Conservation (phyloP, 1,140 invertebrate species). For the Ooceraea biroi region DNA sequence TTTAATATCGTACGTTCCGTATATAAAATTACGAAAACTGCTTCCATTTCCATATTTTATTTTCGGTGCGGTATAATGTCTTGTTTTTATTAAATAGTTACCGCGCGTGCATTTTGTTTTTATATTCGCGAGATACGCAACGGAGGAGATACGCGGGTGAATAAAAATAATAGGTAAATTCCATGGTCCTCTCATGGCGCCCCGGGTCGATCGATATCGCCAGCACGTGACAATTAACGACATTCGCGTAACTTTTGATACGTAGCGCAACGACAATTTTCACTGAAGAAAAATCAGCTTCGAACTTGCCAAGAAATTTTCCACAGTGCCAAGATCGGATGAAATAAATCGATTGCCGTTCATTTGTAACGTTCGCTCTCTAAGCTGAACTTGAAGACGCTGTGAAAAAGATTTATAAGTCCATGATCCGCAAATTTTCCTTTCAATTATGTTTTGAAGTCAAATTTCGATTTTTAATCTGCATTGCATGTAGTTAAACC, state of each 20-base stretch:
- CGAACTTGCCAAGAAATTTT: not conserved
- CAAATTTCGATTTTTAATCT: no score
- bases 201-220: constrained; percentile 29
- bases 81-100: constrained; percentile 63
- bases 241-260: constrained; percentile 19
- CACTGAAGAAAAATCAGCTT: constrained; percentile 5
- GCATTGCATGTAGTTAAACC: not conserved
- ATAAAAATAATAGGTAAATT: constrained; percentile 70
- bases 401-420: no score
- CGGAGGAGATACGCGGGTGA: constrained; percentile 55
- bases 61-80: constrained; percentile 21
- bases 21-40: constrained; percentile 49
- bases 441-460: no score
- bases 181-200: constrained; percentile 1
- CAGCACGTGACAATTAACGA: constrained; percentile 49
- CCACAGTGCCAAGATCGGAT: no score
- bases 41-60: constrained; percentile 45
- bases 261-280: constrained; percentile 31
- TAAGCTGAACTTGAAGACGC: no score
- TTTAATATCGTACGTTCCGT: constrained; percentile 27
- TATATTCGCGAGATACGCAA: constrained; percentile 55
- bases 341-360: no score
- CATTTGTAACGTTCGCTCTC: no score
- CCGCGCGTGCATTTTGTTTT: constrained; percentile 63
- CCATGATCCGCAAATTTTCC: no score